Evolutionary conservation across 2,113 vertebrate species (phyloP), one percentile per base, ranked within the genome.

Genomic region (Scomber colias): DNA sequence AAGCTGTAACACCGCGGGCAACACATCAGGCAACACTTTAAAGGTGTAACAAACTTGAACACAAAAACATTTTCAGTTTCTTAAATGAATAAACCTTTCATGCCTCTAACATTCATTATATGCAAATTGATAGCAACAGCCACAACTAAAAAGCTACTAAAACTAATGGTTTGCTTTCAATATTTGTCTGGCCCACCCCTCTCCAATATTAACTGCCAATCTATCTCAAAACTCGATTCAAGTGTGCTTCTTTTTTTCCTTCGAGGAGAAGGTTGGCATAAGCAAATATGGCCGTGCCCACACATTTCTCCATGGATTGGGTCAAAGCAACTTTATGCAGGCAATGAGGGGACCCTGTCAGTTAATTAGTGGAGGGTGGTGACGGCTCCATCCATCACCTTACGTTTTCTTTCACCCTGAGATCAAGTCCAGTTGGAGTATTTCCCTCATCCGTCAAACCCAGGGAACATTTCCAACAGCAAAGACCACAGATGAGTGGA

Each of bases 301-400:
- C 27, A 65, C 71, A 77, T 81, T 76, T 77, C 54, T 64, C 57
- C 35, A 50, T 69, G 44, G 86, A 86, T 68, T 75, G 64, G 84
- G 74, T 79, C 81, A 49, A 64, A 66, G 77, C 75, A 81, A 40
- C 76, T 64, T 71, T 31, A 71, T 84, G 53, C 27, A 9, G 77
- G 65, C 78, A 76, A 70, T 71, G 77, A 89, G 63, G 65, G 72
- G 71, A 87, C 74, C 76, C 71, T 90, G 87, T 90, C 88, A 82
- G 77, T 90, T 92, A 90, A 92, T 90, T 92, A 91, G 82, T 88
- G 60, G 8, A 84, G 67, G 82, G 63, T 31, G 87, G 56, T 84
- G 89, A 89, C 24, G 62, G 76, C 67, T 88, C 82, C 84, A 89
- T 92, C 87, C 75, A 90, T 92, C 87, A 89, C 83, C 79, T 80